Base-by-base conservation (phyloP, 2,888 invertebrate species). In the Sinotaia quadrata region DNA sequence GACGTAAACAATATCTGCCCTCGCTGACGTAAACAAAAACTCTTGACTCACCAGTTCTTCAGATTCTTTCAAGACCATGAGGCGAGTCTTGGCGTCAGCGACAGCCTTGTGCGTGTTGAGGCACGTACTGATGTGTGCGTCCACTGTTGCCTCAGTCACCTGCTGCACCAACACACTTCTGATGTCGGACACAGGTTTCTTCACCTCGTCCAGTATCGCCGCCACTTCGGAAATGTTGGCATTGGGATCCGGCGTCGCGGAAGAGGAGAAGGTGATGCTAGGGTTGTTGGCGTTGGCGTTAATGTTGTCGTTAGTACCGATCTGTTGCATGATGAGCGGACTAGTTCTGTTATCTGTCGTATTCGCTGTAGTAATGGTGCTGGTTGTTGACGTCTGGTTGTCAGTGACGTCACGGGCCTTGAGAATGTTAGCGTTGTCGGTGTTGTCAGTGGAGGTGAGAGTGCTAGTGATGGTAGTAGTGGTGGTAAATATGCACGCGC, bases 41-140 rank as follows among this genome's bases (percentile, higher is more conserved):
- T n/a, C n/a, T n/a, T 15, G 12, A 56, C 68, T 68, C 34, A 68
- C 68, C 68, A 68, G 61, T n/a, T 56, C 47, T 3, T 75, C 74
- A n/a, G 73, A 61, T 18, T 56, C 59, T 29, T 74, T 70, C 62
- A 75, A 77, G 52, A 76, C 67, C 21, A 69, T 70, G 47, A 78
- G 68, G 67, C 75, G 75, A 34, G 72, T 71, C 51, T 81, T 75
- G 27, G 85, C 82, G 34, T 81, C 81, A 5, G 68, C 73, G 21
- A 87, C 84, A 89, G 95, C 95, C 86, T 96, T 95, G 84, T 94
- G 92, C 83, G 97, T 97, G 90, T 96, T 97, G 89, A 96, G 96
- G 91, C 97, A 97, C 81, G 97, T 98, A 89, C 96, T 95, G 85
- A 96, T 92, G 89, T 98, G 98, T 47, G 97, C 97, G 78, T 95